Conservation (phyloP, 2,113 vertebrate genomes). For the Clupea harengus region DNA sequence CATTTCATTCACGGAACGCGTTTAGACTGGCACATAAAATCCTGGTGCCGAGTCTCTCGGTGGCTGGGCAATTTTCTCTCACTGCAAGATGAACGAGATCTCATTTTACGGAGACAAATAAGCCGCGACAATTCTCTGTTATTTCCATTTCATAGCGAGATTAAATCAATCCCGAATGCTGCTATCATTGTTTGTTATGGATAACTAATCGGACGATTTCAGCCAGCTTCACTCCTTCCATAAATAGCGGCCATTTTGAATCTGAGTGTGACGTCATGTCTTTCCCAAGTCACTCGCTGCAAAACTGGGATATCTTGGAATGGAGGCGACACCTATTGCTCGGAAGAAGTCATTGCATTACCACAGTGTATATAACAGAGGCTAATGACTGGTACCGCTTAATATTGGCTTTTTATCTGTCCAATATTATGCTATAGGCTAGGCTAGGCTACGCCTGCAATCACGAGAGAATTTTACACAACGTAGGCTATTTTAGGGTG, state of each 20-base stretch:
- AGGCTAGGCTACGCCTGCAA: too few relatives aligned
- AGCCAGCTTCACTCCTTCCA: slow-evolving; percentile 39
- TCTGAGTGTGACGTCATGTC: slow-evolving; percentile 66
- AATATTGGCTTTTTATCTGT: too few relatives aligned
- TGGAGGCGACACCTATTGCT: slow-evolving; percentile 39
- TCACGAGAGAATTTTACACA: too few relatives aligned
- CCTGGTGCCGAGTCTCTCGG: slow-evolving; percentile 47
- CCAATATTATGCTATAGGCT: too few relatives aligned
- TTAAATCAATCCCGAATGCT: neutral
- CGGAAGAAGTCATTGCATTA: slow-evolving; percentile 36
- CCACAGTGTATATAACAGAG: neutral
- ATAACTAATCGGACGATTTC: neutral
- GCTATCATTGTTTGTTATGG: neutral
- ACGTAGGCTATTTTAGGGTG: too few relatives aligned
- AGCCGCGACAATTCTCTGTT: neutral
- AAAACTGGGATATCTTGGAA: slow-evolving; percentile 32
- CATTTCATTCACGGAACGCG: slow-evolving; percentile 61
- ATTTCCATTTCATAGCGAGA: neutral
- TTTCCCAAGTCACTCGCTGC: slow-evolving; percentile 2
- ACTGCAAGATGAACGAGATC: slow-evolving; percentile 58
- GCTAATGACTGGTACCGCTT: too few relatives aligned
- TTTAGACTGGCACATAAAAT: slow-evolving; percentile 38
- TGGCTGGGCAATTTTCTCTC: slow-evolving; percentile 55
- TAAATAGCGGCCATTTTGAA: slow-evolving; percentile 70
- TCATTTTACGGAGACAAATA: slow-evolving; percentile 58